phyloP scores from a whole-genome alignment of 2,888 invertebrate genomes.

The Amblyjoppa fuscipennis region DNA sequence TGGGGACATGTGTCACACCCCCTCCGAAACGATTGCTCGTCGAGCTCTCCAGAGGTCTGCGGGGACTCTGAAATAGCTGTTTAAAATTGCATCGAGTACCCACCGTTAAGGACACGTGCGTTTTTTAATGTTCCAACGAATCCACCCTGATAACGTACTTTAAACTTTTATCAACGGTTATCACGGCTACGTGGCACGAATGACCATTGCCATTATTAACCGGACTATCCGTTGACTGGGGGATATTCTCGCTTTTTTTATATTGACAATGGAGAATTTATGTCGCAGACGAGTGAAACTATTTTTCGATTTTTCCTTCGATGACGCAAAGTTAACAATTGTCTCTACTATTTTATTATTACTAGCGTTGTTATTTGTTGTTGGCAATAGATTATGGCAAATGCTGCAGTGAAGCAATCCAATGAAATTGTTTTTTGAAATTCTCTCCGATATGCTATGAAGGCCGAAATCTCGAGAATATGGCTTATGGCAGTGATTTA shows the following conservation, averaged over 20 bases:
- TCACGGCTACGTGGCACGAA: slow-evolving; percentile 82
- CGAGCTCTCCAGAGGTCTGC: slow-evolving; percentile 62
- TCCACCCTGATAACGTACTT: slow-evolving; percentile 83
- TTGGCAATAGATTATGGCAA: too few species aligned
- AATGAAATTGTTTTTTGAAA: too few species aligned
- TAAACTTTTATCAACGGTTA: slow-evolving; percentile 85
- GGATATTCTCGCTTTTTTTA: slow-evolving; percentile 12
- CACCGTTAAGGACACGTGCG: slow-evolving; percentile 84
- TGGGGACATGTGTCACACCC: slow-evolving; percentile 84
- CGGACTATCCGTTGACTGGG: slow-evolving; percentile 14
- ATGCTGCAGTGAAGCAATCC: too few species aligned
- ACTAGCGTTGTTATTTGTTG: too few species aligned
- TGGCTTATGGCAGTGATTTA: too few species aligned
- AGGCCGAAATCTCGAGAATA: too few species aligned
- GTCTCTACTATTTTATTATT: slow-evolving; percentile 11
- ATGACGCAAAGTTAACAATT: neutral
- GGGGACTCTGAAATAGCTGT: slow-evolving; percentile 80
- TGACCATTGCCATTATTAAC: slow-evolving; percentile 74
- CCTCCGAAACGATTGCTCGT: slow-evolving; percentile 76
- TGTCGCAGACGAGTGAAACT: slow-evolving; percentile 5
- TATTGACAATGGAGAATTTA: slow-evolving; percentile 32
- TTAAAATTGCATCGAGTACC: slow-evolving; percentile 84
- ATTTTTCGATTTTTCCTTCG: slow-evolving; percentile 5
- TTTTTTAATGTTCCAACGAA: slow-evolving; percentile 83
- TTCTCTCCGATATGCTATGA: too few species aligned